Evolutionary conservation across 2,113 vertebrate genomes (phyloP), one percentile per base, ranked within the genome.

Genomic region (Nipponia nippon): DNA sequence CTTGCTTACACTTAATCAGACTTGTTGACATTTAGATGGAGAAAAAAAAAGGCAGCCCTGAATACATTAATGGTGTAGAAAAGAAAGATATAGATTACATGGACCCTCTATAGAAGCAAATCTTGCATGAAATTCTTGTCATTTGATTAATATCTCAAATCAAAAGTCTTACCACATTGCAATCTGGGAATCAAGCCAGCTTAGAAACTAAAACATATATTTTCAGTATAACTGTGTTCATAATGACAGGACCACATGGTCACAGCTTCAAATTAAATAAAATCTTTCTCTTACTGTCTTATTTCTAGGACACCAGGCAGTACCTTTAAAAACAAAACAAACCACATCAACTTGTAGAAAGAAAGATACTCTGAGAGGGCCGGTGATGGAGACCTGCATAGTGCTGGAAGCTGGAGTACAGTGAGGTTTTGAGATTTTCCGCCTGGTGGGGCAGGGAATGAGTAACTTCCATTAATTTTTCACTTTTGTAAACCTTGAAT

Each of bases 61-160:
- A 95, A 93, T 93, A 83, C 30, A 93, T 96, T 90, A 91, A 94
- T 67, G 58, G 82, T 95, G 93, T 88, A 96, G 96, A 97, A 97
- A 96, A 97, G 94, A 95, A 96, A 95, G 78, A 95, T 96, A 97
- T 26, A 88, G 95, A 95, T 94, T 94, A 94, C 89, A 93, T 7
- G 0, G 78, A 83, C 66, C 47, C 89, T 94, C 93, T 73, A 90
- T 94, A 86, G 87, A 91, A 87, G 83, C 73, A 85, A 93, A 66
- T 83, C 78, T 86, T 77, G 65, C 83, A 80, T 91, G 44, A 95
- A 95, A 93, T 83, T 72, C 89, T 85, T 97, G 83, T 94, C 49
- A 70, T 95, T 95, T 97, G 96, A 94, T 95, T 96, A 97, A 96
- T 96, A 95, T 67, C 89, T 90, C 75, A 96, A 94, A 94, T 97